phyloP scores from a whole-genome alignment of 2,888 invertebrate species.

The Torymus texanus region DNA sequence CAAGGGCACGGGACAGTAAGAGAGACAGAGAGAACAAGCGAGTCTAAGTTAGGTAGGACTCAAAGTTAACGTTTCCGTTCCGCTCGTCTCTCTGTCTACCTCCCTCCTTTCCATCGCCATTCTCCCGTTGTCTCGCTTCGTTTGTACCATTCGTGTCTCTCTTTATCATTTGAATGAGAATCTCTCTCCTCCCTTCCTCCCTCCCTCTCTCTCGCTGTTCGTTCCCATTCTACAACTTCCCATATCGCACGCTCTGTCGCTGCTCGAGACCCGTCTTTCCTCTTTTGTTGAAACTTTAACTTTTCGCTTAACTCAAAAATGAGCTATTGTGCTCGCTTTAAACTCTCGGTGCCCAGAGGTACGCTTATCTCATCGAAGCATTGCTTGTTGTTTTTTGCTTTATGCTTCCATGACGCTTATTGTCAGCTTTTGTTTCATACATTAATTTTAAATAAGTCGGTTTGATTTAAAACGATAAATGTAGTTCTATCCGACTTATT shows the following conservation, averaged over 20 bases:
- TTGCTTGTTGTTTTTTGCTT: background rate
- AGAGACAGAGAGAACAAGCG: slow-evolving; percentile 31
- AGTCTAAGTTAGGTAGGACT: slow-evolving; percentile 62
- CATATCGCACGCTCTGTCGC: background rate
- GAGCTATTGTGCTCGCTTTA: slow-evolving; percentile 5
- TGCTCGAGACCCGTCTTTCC: background rate
- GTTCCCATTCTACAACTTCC: background rate
- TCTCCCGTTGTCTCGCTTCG: slow-evolving; percentile 34
- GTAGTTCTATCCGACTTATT: too few relatives aligned
- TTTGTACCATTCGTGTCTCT: slow-evolving; percentile 41
- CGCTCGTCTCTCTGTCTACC: slow-evolving; percentile 3
- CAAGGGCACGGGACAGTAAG: background rate
- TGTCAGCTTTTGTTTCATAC: background rate
- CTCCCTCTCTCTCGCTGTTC: too few relatives aligned
- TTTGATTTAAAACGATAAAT: background rate
- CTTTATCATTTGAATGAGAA: slow-evolving; percentile 47
- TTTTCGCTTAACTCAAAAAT: slow-evolving; percentile 28
- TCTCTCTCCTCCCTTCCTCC: background rate
- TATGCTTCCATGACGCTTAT: too few relatives aligned
- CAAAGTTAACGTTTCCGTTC: slow-evolving; percentile 63
- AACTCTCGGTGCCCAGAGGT: background rate
- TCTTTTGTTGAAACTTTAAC: slow-evolving; percentile 27
- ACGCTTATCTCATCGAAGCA: background rate
- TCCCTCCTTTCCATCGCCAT: slow-evolving; percentile 14
- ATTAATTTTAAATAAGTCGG: background rate